Percentiles rank a stretch among this genome's conserved stretches.
Evolutionary conservation across 92 coral and sea anemone genomes (phyloP).

Genomic region (Parazoanthus swiftii): DNA sequence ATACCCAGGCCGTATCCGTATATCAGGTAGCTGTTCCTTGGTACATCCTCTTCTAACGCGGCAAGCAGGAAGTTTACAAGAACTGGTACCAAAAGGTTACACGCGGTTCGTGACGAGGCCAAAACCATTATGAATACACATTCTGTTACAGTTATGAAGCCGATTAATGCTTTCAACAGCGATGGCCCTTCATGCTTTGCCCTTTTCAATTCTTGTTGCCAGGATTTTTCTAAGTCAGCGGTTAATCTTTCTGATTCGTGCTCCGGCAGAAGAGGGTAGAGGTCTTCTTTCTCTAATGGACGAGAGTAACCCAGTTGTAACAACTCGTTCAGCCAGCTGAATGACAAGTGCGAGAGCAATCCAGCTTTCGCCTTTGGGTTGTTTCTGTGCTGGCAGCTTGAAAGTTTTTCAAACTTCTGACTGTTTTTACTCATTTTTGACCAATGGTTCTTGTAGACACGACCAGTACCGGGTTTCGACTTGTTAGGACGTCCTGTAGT

Average conservation of each 20-base stretch:
- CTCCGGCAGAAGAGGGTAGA: slow-evolving; percentile 20
- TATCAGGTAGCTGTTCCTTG: background rate
- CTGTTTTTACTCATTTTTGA: background rate
- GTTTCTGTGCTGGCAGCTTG: background rate
- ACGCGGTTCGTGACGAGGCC: background rate
- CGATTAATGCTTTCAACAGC: background rate
- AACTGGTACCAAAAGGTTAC: background rate
- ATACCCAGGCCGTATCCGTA: slow-evolving; percentile 7
- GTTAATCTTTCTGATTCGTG: slow-evolving; percentile 8
- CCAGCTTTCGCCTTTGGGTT: slow-evolving; percentile 20
- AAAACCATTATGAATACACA: background rate
- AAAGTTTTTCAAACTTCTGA: background rate
- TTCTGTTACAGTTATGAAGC: background rate
- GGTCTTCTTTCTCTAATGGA: slow-evolving; percentile 1
- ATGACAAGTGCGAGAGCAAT: background rate
- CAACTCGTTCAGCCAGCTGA: slow-evolving; percentile 18
- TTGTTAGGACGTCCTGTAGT: too few species aligned
- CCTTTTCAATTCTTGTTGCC: background rate
- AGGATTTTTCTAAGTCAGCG: background rate
- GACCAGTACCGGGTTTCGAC: too few species aligned
- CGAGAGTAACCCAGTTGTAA: slow-evolving; percentile 20
- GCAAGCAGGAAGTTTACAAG: background rate
- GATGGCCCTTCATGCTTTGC: background rate
- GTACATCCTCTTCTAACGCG: background rate
- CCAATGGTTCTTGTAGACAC: too few species aligned